Conservation (phyloP, 2,797 vertebrate genomes). For the Pseudomugil gertrudae region DNA sequence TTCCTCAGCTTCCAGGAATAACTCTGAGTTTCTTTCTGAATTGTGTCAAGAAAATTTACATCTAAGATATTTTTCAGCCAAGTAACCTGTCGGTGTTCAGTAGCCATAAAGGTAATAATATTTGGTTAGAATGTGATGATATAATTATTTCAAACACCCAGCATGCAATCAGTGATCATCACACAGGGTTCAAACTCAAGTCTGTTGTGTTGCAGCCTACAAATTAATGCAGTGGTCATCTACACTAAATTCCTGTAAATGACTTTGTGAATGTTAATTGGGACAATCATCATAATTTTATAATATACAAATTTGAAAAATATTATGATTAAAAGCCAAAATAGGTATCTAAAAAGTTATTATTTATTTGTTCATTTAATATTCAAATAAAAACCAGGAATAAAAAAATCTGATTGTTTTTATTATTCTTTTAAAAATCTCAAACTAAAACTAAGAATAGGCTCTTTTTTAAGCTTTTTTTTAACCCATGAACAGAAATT, state of each 20-base stretch:
- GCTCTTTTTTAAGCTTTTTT: no score
- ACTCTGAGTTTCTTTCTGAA: not conserved
- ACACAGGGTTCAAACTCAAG: not conserved
- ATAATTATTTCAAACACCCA: not conserved
- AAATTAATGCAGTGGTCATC: not conserved
- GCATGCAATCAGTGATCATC: not conserved
- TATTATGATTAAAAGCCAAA: no score
- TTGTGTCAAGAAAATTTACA: not conserved
- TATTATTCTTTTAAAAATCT: no score
- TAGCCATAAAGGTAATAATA: not conserved
- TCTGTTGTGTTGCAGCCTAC: not conserved
- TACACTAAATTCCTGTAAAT: not conserved
- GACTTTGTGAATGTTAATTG: not conserved
- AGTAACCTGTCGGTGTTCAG: not conserved
- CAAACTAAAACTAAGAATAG: no score
- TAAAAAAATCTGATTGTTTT: no score
- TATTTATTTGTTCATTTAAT: no score
- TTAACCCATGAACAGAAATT: no score
- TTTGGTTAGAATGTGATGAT: not conserved
- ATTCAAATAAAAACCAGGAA: no score
- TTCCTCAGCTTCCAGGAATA: slow-evolving; percentile 3
- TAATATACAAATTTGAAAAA: no score
- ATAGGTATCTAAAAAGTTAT: no score
- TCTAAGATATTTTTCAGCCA: not conserved
- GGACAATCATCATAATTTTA: no score